Evolutionary conservation across 2,113 vertebrate genomes (phyloP).

Genomic region (Crocuta crocuta): DNA sequence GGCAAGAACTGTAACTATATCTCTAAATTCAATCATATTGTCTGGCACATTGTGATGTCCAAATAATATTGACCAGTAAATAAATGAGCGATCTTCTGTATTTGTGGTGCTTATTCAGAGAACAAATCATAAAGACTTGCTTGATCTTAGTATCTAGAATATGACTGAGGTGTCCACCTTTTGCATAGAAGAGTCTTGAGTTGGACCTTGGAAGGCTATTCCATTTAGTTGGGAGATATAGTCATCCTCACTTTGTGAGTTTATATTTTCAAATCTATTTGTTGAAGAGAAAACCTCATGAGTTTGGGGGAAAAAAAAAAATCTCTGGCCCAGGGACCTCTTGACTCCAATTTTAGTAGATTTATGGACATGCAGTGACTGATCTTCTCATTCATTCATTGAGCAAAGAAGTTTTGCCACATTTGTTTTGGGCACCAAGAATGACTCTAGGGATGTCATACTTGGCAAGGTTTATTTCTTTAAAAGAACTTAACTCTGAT

Average conservation of each 20-base stretch:
- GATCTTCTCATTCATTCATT: not conserved
- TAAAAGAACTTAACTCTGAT: not conserved
- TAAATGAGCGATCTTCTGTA: not conserved
- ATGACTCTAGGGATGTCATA: not conserved
- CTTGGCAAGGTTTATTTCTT: not conserved
- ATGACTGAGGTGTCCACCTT: not conserved
- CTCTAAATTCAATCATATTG: not conserved
- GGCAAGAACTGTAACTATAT: not conserved
- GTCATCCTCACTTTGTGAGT: not conserved
- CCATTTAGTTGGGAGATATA: not conserved
- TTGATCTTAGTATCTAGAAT: not conserved
- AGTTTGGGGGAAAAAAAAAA: not conserved
- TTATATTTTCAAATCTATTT: not conserved
- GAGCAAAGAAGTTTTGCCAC: not conserved
- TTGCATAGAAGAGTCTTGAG: not conserved
- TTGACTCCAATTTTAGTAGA: not conserved
- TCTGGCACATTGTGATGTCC: not conserved
- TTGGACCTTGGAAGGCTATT: not conserved
- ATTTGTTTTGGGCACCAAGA: not conserved
- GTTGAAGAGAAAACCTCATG: not conserved
- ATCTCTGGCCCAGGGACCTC: not conserved
- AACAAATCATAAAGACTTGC: not conserved
- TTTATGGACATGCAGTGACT: not conserved
- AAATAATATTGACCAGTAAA: not conserved
- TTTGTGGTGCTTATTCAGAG: not conserved